Base-by-base conservation (phyloP, 2,888 invertebrate genomes). In the Poecilus cupreus region DNA sequence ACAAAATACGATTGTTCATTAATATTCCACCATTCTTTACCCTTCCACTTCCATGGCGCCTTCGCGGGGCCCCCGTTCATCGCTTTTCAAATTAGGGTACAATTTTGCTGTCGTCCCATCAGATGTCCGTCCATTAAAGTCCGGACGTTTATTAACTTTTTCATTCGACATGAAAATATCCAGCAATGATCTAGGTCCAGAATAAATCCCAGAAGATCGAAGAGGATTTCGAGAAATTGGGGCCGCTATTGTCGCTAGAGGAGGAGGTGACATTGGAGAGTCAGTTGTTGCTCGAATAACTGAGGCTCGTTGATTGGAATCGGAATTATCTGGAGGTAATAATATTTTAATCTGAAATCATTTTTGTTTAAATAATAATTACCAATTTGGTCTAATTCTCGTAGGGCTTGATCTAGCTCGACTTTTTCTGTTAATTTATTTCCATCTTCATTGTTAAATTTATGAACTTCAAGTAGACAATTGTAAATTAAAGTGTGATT, bases 241-340 rank as follows among this genome's bases (percentile, higher is more conserved):
- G 0, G 87, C 84, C 4, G 86, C 85, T 70, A 88, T 87, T 81
- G 86, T 88, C 0, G 88, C 83, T 60, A 89, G 82, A 2, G 94
- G 93, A 0, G 95, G 94, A 0, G 96, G 96, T 0, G 96, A 96
- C 88, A 96, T 92, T 0, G 96, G 96, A 0, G 96, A 96, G 88
- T 96, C 96, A 0, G 96, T 96, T 0, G 95, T 96, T 0, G 96
- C 94, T 72, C 96, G 90, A 82, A 94, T 92, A 0, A 93, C 92
- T 6, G 92, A 90, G 0, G 90, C 89, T 49, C 90, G 87, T 57
- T 87, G 87, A 10, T 68, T 64, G 37, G 84, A 60, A 18, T 87
- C 87, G 64, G 84, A 82, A n/a, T 84, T 84, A 24, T 89, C 89
- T 49, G 87, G 3, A 46, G 13, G 54, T 8, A 68, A 68, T 3